Conservation (phyloP, 2,797 vertebrate species). For the Spea hammondii region DNA sequence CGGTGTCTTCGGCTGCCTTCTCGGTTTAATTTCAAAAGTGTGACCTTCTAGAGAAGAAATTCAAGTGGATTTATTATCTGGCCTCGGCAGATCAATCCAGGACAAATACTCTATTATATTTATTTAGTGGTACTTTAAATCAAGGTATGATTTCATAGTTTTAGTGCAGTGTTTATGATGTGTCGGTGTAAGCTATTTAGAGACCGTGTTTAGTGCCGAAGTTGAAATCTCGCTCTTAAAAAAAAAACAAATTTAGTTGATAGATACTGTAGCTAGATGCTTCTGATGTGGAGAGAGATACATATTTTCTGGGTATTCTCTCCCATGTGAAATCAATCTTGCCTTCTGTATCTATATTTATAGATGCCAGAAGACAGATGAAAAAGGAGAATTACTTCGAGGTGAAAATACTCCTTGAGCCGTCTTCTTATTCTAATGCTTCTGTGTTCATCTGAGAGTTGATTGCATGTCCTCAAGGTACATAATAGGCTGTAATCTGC, state of each 20-base stretch:
- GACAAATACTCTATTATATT: neutral
- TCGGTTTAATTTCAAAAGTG: constrained; percentile 36
- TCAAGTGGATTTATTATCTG: constrained; percentile 2
- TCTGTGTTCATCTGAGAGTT: too few relatives aligned
- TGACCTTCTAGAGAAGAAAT: constrained; percentile 26
- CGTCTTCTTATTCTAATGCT: too few relatives aligned
- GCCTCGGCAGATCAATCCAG: neutral
- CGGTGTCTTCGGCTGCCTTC: constrained; percentile 27
- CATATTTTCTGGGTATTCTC: neutral
- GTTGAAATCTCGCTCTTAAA: neutral
- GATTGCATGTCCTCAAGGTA: too few relatives aligned
- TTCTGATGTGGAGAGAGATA: constrained; percentile 5
- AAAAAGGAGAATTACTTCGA: neutral
- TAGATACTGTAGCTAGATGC: neutral
- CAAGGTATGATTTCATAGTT: constrained; percentile 12
- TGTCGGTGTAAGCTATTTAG: neutral
- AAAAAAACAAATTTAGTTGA: constrained; percentile 7
- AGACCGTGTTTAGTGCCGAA: neutral
- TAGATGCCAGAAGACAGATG: neutral
- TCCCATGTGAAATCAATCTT: constrained; percentile 13
- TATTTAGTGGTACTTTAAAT: constrained; percentile 12
- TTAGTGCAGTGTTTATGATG: neutral
- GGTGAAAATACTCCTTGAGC: neutral
- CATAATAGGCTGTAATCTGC: too few relatives aligned
- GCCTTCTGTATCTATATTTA: constrained; percentile 7